Base-by-base conservation (phyloP, 2,113 vertebrate genomes). In the Apteryx mantelli region DNA sequence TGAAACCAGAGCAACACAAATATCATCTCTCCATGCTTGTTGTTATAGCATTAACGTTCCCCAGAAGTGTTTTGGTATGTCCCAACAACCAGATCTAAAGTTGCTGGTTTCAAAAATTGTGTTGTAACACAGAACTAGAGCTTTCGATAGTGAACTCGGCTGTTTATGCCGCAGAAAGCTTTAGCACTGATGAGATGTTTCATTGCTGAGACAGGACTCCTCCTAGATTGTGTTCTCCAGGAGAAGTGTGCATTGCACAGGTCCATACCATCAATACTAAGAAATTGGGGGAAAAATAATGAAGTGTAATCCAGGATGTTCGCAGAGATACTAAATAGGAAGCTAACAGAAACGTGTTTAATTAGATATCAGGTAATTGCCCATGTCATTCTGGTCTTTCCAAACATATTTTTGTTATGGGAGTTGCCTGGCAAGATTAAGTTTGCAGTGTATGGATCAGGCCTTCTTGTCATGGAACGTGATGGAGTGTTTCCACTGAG, bases 331-430 rank as follows among this genome's bases (percentile, higher is more conserved):
- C 38, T 52, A 38, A 50, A 22, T 19, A 58, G 61, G 22, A 68
- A 86, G 55, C 24, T n/a, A 19, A 46, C 34, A 24, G 52, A 74
- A 65, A 14, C 24, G 4, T 5, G 6, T 30, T 73, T 17, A 13
- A 36, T 53, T 53, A 52, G 50, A 30, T 10, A 1, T 1, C 70
- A 46, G 17, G 20, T 22, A 30, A 25, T 5, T 48, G 15, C 38
- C 34, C 34, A 36, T 13, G 7, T 34, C n/a, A 64, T 25, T 52
- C 66, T 32, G n/a, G 36, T 34, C 11, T n/a, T 22, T 75, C 60
- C 58, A 73, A 32, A 25, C 3, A 0, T 38, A 3, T 11, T 73
- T 44, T 38, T 61, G 34, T 4, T 28, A 24, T 0, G 0, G 4
- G 21, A 58, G 32, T 32, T 32, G 16, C 56, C 56, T 18, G 30